phyloP scores from a whole-genome alignment of 2,888 invertebrate genomes.

The Buathra laborator region DNA sequence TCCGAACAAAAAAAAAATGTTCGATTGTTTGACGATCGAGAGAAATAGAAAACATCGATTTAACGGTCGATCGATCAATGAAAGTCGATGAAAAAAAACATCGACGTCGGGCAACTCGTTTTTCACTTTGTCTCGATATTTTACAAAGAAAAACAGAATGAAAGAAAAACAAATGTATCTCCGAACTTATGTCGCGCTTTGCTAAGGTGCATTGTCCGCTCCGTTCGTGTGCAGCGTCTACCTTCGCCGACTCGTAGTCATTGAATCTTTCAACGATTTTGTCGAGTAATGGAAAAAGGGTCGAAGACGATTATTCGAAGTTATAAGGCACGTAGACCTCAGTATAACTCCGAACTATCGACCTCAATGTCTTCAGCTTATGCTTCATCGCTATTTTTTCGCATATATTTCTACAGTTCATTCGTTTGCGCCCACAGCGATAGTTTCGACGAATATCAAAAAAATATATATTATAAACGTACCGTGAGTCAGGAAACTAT shows the following conservation, averaged over 20 bases:
- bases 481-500: not conserved
- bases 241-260: conserved; percentile 15
- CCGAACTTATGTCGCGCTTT: not conserved
- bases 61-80: not conserved
- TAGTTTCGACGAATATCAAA: not conserved
- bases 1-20: not conserved
- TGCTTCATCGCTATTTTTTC: not conserved
- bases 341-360: conserved; percentile 47
- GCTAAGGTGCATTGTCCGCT: conserved; percentile 6
- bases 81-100: not conserved
- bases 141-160: not conserved
- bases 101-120: not conserved
- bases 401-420: not conserved
- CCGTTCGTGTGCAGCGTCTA: not conserved
- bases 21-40: not conserved
- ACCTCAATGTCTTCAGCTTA: conserved; percentile 18
- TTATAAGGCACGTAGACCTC: conserved; percentile 56
- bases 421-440: not conserved
- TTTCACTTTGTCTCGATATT: not conserved
- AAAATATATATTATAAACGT: not conserved
- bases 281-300: conserved; percentile 27
- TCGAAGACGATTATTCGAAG: conserved; percentile 49
- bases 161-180: not conserved
- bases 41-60: not conserved
- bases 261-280: conserved; percentile 30